Conservation (phyloP, 2,888 invertebrate genomes). For the Cotesia congregata region DNA sequence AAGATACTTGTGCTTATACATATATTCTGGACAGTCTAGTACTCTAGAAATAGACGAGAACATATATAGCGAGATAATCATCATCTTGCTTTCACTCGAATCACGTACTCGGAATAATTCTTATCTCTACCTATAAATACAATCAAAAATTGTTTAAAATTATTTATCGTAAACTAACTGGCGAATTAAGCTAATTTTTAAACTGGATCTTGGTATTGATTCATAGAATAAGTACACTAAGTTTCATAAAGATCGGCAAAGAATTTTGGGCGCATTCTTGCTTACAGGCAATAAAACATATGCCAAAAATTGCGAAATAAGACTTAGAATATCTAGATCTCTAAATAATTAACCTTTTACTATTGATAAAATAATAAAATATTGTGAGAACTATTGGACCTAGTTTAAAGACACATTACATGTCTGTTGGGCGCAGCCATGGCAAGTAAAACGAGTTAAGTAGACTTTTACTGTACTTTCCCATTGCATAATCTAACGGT, state of each 20-base stretch:
- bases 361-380: not conserved
- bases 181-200: no score
- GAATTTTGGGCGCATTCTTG: no score
- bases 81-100: conserved; percentile 47
- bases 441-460: conserved; percentile 20
- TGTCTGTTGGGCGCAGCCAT: conserved; percentile 25
- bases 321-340: no score
- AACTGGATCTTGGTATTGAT: no score
- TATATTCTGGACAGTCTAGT: conserved; percentile 47
- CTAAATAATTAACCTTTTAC: no score
- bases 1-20: conserved; percentile 51
- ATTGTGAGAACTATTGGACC: conserved; percentile 37
- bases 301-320: no score
- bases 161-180: no score
- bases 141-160: no score
- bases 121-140: no score
- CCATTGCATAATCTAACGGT: conserved; percentile 41
- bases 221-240: no score
- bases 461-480: conserved; percentile 40
- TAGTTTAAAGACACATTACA: conserved; percentile 22
- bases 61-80: conserved; percentile 50
- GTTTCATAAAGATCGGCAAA: no score
- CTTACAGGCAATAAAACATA: no score
- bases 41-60: conserved; percentile 48
- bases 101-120: conserved; percentile 36